Conservation (phyloP, 2,113 vertebrate species). For the Struthidea cinerea region DNA sequence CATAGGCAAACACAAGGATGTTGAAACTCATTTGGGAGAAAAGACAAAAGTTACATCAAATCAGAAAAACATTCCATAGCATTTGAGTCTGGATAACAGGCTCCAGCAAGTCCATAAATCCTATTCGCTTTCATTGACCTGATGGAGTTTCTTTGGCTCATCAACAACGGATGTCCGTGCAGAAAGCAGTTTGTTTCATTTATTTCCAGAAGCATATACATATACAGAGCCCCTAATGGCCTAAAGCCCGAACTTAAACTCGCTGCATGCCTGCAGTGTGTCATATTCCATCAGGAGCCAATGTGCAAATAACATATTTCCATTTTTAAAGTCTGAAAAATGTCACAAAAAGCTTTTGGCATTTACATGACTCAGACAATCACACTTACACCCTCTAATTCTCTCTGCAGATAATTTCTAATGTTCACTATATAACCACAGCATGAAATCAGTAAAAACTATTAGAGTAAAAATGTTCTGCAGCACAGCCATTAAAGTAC, state of each 20-base stretch:
- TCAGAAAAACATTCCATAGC: slow-evolving; percentile 36
- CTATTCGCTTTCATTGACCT: slow-evolving; percentile 38
- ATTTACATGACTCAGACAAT: slow-evolving; percentile 73
- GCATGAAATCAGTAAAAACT: slow-evolving; percentile 70
- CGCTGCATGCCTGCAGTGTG: slow-evolving; percentile 31
- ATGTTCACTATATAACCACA: slow-evolving; percentile 63
- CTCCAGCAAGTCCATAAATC: slow-evolving; percentile 44
- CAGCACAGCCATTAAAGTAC: slow-evolving; percentile 46
- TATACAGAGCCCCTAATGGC: slow-evolving; percentile 26
- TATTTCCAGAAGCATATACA: neutral
- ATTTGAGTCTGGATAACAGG: slow-evolving; percentile 3
- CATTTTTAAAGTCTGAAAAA: slow-evolving; percentile 77
- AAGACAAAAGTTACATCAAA: slow-evolving; percentile 51
- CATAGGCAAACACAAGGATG: neutral
- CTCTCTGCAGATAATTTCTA: slow-evolving; percentile 73
- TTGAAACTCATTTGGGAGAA: slow-evolving; percentile 40
- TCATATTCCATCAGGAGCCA: slow-evolving; percentile 71
- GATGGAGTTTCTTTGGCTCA: neutral
- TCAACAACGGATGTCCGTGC: neutral
- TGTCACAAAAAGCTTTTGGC: slow-evolving; percentile 78
- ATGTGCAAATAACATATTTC: slow-evolving; percentile 77
- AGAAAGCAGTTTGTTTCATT: neutral
- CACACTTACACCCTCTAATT: slow-evolving; percentile 70
- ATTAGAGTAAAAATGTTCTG: slow-evolving; percentile 60
- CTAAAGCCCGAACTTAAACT: slow-evolving; percentile 49